These are phyloP conservation scores for Ostrea edulis DNA, from an alignment of 1,140 invertebrate species.

Conservation along the genomic window DNA sequence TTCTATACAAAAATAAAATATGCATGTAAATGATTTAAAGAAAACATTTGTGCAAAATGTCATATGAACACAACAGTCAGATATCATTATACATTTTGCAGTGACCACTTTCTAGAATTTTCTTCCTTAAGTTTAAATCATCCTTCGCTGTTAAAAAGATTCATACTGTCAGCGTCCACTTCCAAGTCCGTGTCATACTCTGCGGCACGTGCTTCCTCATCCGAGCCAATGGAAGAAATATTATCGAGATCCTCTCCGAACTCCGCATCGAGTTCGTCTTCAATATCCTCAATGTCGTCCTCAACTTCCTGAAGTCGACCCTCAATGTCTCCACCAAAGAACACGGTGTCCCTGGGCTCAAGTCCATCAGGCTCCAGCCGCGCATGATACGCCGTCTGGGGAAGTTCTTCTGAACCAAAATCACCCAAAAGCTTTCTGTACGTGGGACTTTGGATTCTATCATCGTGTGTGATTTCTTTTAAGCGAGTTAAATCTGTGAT, in stretches of 20 bases:
- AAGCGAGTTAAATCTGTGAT: constrained; percentile 57
- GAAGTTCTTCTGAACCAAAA: constrained; percentile 28
- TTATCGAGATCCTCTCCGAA: constrained; percentile 53
- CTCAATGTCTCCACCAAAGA: constrained; percentile 36
- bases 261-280: constrained; percentile 49
- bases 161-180: constrained; percentile 56
- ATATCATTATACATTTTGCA: neutral
- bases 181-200: constrained; percentile 64
- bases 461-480: constrained; percentile 56
- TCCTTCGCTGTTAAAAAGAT: neutral
- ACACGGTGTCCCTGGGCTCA: constrained; percentile 39
- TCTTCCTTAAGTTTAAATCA: neutral
- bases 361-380: neutral
- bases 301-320: constrained; percentile 1
- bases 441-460: constrained; percentile 34
- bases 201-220: constrained; percentile 46
- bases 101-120: neutral
- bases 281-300: constrained; percentile 44
- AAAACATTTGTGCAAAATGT: neutral
- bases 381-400: neutral
- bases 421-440: constrained; percentile 39
- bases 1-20: constrained; percentile 41
- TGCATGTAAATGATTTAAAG: neutral
- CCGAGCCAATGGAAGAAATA: constrained; percentile 51
- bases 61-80: neutral